Evolutionary conservation across 2,888 invertebrate species (phyloP).

Genomic region (Hanleya hanleyi): DNA sequence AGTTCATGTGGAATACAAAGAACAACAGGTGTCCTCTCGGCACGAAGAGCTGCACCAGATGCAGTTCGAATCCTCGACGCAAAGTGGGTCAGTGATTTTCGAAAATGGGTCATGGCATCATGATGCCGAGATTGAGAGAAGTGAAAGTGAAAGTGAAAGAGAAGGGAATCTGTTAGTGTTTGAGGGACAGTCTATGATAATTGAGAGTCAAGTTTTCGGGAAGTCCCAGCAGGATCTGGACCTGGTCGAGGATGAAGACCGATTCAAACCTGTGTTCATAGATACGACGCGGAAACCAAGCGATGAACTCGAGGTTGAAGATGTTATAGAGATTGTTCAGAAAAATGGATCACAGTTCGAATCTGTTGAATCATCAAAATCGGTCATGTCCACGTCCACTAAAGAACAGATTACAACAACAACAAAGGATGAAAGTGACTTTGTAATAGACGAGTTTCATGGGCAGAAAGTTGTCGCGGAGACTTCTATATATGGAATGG

Average conservation of each 20-base stretch:
- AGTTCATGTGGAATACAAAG: not conserved
- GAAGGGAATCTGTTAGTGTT: not conserved
- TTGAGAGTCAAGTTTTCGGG: constrained; percentile 4
- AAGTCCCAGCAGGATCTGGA: not conserved
- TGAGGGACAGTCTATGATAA: constrained; percentile 1
- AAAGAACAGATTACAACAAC: not conserved
- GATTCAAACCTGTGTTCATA: not conserved
- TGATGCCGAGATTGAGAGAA: not conserved
- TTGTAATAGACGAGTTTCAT: not conserved
- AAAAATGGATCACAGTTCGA: not conserved
- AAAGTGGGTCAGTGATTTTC: not conserved
- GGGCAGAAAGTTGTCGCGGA: not conserved
- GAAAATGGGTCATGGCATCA: not conserved
- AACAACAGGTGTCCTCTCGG: not conserved
- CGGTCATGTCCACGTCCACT: not conserved
- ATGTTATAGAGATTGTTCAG: not conserved
- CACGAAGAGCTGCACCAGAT: not conserved
- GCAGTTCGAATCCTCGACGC: not conserved
- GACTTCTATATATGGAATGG: no score
- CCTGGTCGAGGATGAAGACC: not conserved
- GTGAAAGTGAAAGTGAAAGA: constrained; percentile 6
- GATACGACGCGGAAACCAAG: not conserved
- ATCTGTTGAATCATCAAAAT: not conserved
- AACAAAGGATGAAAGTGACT: not conserved
- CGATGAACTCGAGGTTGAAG: not conserved